These are phyloP conservation scores for Engystomops pustulosus DNA, from an alignment of 2,113 vertebrate genomes.

Conservation along the genomic window DNA sequence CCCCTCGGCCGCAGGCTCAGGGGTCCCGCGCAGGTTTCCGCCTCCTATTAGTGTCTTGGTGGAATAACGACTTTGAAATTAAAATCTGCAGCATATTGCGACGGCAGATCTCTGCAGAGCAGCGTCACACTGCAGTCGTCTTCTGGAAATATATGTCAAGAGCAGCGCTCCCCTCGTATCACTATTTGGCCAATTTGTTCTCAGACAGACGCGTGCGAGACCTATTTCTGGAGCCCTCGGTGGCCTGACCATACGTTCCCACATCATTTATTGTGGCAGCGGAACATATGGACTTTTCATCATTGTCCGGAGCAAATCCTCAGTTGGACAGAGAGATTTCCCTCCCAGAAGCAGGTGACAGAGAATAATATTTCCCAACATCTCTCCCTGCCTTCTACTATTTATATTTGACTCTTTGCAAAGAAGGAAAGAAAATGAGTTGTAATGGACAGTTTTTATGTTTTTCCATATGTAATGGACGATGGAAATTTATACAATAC, in stretches of 20 bases:
- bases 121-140: conserved; percentile 68
- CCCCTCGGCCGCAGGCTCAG: conserved; percentile 70
- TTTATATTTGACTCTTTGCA: neutral
- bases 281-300: conserved; percentile 86
- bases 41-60: conserved; percentile 68
- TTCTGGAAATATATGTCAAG: conserved; percentile 81
- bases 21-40: conserved; percentile 74
- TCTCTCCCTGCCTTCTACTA: neutral
- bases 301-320: conserved; percentile 81
- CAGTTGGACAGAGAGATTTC: conserved; percentile 68
- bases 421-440: neutral
- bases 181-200: conserved; percentile 87
- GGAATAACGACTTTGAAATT: conserved; percentile 71
- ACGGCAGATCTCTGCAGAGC: conserved; percentile 73
- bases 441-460: too few relatives aligned
- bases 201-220: conserved; percentile 76
- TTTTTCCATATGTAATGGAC: too few relatives aligned
- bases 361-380: conserved; percentile 33
- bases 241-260: conserved; percentile 79
- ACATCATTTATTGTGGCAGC: conserved; percentile 85
- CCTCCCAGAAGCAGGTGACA: conserved; percentile 58
- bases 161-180: conserved; percentile 78
- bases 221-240: conserved; percentile 86
- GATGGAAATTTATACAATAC: too few relatives aligned
- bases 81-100: conserved; percentile 66